Conservation (phyloP, 2,113 vertebrate species). For the Festucalex cinctus region DNA sequence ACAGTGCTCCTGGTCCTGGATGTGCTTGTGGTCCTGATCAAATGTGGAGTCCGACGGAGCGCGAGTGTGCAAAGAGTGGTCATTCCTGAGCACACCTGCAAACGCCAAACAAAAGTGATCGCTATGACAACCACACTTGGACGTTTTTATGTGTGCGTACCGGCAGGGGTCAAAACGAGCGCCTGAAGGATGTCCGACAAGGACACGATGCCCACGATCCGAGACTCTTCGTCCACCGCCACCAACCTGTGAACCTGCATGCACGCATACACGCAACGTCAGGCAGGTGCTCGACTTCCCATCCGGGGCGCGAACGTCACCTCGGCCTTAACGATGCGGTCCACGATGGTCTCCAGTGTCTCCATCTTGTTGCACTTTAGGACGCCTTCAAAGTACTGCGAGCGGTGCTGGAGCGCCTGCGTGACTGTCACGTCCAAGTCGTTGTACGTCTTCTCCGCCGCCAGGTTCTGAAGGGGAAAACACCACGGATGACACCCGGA, state of each 20-base stretch:
- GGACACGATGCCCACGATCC: conserved; percentile 93
- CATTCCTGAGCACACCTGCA: background rate
- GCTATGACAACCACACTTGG: too few species aligned
- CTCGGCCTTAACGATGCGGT: conserved; percentile 97
- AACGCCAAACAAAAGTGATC: background rate
- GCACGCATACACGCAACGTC: background rate
- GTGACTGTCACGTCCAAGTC: conserved; percentile 96
- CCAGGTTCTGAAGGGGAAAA: conserved; percentile 84
- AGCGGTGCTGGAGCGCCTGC: conserved; percentile 89
- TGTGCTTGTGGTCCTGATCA: background rate
- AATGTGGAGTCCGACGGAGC: background rate
- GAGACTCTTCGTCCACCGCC: conserved; percentile 88
- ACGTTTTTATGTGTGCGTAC: conserved; percentile 57
- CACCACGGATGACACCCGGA: background rate
- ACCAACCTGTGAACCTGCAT: conserved; percentile 92
- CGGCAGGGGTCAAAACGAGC: conserved; percentile 89
- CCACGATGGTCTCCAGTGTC: conserved; percentile 93
- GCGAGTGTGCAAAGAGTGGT: too few species aligned
- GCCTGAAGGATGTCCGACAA: conserved; percentile 96
- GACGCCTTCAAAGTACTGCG: conserved; percentile 97
- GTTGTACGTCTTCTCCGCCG: conserved; percentile 97
- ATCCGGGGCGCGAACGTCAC: conserved; percentile 58
- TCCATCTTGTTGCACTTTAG: conserved; percentile 92
- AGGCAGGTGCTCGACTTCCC: too few species aligned
- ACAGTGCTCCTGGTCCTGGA: background rate